These are phyloP conservation scores for Cyphomyrmex costatus DNA, from an alignment of 1,140 invertebrate genomes.

Conservation along the genomic window DNA sequence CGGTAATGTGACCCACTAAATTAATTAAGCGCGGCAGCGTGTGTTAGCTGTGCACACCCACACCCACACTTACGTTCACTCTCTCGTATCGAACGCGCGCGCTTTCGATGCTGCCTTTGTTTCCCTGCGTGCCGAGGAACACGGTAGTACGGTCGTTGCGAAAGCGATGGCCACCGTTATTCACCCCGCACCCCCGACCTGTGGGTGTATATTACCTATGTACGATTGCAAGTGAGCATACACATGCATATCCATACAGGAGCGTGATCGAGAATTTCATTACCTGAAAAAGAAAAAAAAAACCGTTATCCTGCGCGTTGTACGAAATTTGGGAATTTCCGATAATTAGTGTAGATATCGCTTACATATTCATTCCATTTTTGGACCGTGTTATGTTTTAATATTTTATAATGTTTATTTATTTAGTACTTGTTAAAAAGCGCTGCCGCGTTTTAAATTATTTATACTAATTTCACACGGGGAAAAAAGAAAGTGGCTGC, in stretches of 20 bases:
- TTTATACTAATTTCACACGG: not conserved
- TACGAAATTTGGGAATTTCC: constrained; percentile 11
- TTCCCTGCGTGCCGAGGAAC: constrained; percentile 44
- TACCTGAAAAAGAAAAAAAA: constrained; percentile 31
- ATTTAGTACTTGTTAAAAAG: not conserved
- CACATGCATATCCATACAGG: not conserved
- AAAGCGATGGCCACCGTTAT: constrained; percentile 49
- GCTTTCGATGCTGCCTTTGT: constrained; percentile 46
- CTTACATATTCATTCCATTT: not conserved
- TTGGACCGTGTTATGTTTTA: not conserved
- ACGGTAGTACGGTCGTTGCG: constrained; percentile 17
- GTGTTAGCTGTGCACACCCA: constrained; percentile 19
- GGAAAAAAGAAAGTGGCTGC: too few relatives aligned
- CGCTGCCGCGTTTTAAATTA: not conserved
- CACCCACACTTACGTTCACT: not conserved
- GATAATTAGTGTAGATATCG: not conserved
- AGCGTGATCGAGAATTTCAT: constrained; percentile 8
- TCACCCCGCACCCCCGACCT: constrained; percentile 2
- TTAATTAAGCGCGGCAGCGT: constrained; percentile 54
- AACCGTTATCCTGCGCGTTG: too few relatives aligned
- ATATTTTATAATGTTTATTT: not conserved
- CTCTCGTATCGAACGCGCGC: constrained; percentile 1
- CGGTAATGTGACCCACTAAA: constrained; percentile 57
- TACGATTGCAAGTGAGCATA: constrained; percentile 26
- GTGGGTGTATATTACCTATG: not conserved